Conservation (phyloP, 1,140 invertebrate genomes). For the Psilanteris sp. region DNA sequence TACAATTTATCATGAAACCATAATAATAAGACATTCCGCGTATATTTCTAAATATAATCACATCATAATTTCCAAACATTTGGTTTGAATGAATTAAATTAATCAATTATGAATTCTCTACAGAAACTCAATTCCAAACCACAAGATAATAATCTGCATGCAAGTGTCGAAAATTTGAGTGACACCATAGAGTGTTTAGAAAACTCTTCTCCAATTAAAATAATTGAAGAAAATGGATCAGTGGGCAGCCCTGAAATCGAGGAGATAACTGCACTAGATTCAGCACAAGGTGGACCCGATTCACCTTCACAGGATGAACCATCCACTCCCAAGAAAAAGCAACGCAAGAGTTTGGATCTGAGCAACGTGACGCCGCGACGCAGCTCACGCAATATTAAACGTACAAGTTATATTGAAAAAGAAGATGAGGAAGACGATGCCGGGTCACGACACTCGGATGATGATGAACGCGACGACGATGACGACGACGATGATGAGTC, state of each 20-base stretch:
- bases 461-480: conserved; percentile 78
- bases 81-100: not conserved
- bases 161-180: conserved; percentile 25
- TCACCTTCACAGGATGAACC: conserved; percentile 35
- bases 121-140: conserved; percentile 26
- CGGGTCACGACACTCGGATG: conserved; percentile 58
- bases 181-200: conserved; percentile 36
- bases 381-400: conserved; percentile 83
- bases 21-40: no score
- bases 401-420: conserved; percentile 83
- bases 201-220: conserved; percentile 66
- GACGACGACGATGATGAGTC: conserved; percentile 84
- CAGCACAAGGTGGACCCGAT: conserved; percentile 1
- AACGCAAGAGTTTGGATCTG: conserved; percentile 74
- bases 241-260: conserved; percentile 76
- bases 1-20: no score
- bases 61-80: no score
- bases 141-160: conserved; percentile 44
- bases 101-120: conserved; percentile 4
- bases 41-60: not conserved
- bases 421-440: conserved; percentile 83
- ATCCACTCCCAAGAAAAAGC: conserved; percentile 73
- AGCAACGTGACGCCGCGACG: conserved; percentile 81
- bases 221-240: conserved; percentile 77
- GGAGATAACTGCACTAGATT: conserved; percentile 70